Base-by-base conservation (phyloP, 2,888 invertebrate genomes). In the Drosophila cyrtoloma region DNA sequence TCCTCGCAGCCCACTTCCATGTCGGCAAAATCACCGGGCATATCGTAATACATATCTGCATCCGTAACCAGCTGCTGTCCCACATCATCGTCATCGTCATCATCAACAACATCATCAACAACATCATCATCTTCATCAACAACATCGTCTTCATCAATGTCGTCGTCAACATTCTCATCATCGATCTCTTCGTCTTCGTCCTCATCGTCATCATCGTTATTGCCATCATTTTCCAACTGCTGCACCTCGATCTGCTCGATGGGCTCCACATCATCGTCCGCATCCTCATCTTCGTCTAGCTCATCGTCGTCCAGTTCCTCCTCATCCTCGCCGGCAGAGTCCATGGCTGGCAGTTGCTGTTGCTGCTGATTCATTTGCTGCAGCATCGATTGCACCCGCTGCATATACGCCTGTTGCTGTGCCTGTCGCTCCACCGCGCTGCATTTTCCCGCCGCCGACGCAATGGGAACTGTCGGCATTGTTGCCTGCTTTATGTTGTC, bases 401-500 rank as follows among this genome's bases (percentile, higher is more conserved):
- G 74, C 86, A 89, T 76, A 33, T 89, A 92, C 28, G 89, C 90
- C 33, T 85, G 80, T 70, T 91, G 90, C 55, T 92, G 91, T 16
- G 77, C 77, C 56, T 80, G 78, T 0, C 86, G 81, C 47, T 88
- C 90, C 26, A 77, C 77, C 6, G 81, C 75, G 10, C 81, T 77
- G 42, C 83, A 81, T 32, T 85, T 89, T 32, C 63, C 68, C 19
- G 64, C 42, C n/a, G 56, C 64, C 10, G 66, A 42, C 22, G 58
- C 62, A 0, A 51, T 32, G 2, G 76, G 71, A 6, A 62, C 63
- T 2, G 47, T 47, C 5, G 81, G 77, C 35, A 80, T n/a, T 0
- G 82, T 69, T 5, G 75, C 78, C 57, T 82, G 83, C 65, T 83
- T 89, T 71, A 93, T 92, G 61, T 90, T 92, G 64, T 93, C 89